Evolutionary conservation across 37 sponge, comb jelly and placozoan genomes (phyloP), one percentile per base, ranked within the genome.

Genomic region (Agelas oroides): DNA sequence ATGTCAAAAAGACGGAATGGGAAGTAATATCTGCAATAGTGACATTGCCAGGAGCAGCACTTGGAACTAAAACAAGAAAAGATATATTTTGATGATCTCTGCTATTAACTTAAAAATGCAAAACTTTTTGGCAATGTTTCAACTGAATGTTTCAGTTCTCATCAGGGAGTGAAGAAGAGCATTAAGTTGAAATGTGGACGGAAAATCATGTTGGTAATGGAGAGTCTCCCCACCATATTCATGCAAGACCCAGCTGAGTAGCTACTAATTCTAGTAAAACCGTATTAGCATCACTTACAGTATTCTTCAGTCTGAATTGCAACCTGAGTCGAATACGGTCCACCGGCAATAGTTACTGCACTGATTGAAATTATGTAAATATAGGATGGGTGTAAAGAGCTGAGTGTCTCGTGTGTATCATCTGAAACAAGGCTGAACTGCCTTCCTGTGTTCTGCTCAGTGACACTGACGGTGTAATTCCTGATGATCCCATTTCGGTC

Each of bases 31-130:
- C 64, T 18, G 33, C 27, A 13, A 25, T 55, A 32, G 59, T 38
- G 27, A 87, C 12, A 56, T 65, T 75, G 17, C 33, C n/a, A 23
- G 88, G 88, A 23, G 88, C 53, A 27, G 76, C 88, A 81, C 56
- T 64, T 33, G 88, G 88, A 20, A 71, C 88, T 87, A 24, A 46
- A 46, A n/a, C n/a, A n/a, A 46, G 46, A 46, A 46, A 46, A 46
- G 46, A 8, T 46, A 12, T 46, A 46, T 46, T 46, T 46, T 8
- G 8, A 46, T 46, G 8, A 12, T 46, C 46, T 46, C 8, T 46
- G n/a, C n/a, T n/a, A n/a, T n/a, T n/a, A n/a, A n/a, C n/a, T n/a
- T n/a, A n/a, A n/a, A n/a, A n/a, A n/a, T n/a, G n/a, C n/a, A n/a
- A n/a, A n/a, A n/a, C n/a, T n/a, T n/a, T n/a, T n/a, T n/a, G n/a